Conservation (phyloP, 2,888 invertebrate genomes). For the Alcis repandata region DNA sequence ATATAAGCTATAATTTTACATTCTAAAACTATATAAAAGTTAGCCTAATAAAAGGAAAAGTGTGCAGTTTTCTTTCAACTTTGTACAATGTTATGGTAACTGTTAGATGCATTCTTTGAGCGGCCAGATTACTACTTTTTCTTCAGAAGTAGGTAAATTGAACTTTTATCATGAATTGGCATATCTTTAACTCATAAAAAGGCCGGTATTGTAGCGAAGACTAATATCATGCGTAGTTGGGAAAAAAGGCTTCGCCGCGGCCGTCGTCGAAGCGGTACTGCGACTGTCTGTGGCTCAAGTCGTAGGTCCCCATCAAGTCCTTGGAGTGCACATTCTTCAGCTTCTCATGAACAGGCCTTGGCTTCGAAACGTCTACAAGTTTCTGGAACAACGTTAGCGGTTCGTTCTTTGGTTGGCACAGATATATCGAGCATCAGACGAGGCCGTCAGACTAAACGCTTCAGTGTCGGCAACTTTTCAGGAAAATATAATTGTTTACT, state of each 20-base stretch:
- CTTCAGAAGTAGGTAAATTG: too few relatives aligned
- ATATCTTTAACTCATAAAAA: background rate
- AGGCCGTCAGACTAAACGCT: too few relatives aligned
- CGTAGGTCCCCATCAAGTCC: slow-evolving; percentile 55
- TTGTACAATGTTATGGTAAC: too few relatives aligned
- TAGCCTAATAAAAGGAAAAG: too few relatives aligned
- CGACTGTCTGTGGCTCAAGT: slow-evolving; percentile 52
- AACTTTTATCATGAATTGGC: too few relatives aligned
- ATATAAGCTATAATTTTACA: too few relatives aligned
- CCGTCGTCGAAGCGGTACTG: slow-evolving; percentile 65
- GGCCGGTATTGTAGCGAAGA: background rate
- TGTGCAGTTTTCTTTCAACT: too few relatives aligned
- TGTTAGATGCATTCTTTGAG: too few relatives aligned
- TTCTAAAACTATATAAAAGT: too few relatives aligned
- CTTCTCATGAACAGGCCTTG: slow-evolving; percentile 50
- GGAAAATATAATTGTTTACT: background rate
- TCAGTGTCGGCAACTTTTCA: background rate
- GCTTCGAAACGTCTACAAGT: slow-evolving; percentile 57
- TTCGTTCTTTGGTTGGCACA: slow-evolving; percentile 52
- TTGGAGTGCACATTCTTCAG: slow-evolving; percentile 51
- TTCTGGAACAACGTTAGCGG: slow-evolving; percentile 66
- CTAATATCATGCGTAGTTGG: slow-evolving; percentile 64
- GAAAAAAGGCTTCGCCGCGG: slow-evolving; percentile 64
- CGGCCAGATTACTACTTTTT: too few relatives aligned
- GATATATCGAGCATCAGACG: background rate